Evolutionary conservation across 2,888 invertebrate species (phyloP), one percentile per base, ranked within the genome.

Genomic region (Euplagia quadripunctaria): DNA sequence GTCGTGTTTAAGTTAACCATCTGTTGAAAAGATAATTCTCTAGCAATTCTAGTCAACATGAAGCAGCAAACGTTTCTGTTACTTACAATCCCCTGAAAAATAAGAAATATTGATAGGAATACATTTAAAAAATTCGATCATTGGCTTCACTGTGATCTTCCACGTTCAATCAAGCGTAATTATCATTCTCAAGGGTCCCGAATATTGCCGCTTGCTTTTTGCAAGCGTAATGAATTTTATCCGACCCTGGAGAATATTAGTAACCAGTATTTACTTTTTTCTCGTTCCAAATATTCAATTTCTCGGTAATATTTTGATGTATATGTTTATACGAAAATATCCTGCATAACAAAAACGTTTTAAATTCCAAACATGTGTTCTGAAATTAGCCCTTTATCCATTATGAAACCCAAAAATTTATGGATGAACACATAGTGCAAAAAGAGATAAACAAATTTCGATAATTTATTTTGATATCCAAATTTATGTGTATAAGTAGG

Each of bases 41-140:
- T 31, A 31, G 31, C 31, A 31, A 31, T 31, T 31, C 31, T 31
- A 31, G 31, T 31, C 2, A 31, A 31, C 31, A 31, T 2, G 31
- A 31, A 2, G 2, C 31, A 31, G 31, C 31, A 31, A 31, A 31
- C 31, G 31, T 31, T 31, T 31, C 31, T 31, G 31, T 31, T 31
- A 31, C 31, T 2, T 31, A 2, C 31, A 31, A 31, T 31, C 1
- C 31, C 31, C 31, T 31, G 31, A 31, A 31, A 31, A 31, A 31
- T 31, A 31, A 31, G 2, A 2, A 31, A 31, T 1, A 31, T 31
- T 31, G 31, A 2, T 31, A 31, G 31, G 31, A 31, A 31, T 31
- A 31, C 31, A 31, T 2, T 1, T 31, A 31, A 31, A 17, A 63
- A 71, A 79, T 72, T 68, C 12, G 7, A 7, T 52, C 68, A 68